phyloP scores from a whole-genome alignment of 2,888 invertebrate genomes.

The Leucoma salicis region DNA sequence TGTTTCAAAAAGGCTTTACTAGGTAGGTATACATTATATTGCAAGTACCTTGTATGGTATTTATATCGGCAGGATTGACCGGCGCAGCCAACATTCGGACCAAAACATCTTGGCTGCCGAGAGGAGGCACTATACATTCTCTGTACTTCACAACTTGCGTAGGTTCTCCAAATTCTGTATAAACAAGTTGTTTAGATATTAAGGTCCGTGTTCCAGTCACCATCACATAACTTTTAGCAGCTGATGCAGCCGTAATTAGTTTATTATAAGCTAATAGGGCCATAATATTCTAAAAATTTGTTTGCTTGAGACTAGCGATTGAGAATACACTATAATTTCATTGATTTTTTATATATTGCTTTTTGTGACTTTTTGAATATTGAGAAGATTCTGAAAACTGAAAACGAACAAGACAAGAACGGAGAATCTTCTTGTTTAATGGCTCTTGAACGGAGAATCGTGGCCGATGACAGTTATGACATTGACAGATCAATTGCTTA shows the following conservation, averaged over 20 bases:
- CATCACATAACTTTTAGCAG: conserved; percentile 6
- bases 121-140: conserved; percentile 76
- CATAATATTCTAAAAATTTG: neutral
- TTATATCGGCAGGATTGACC: conserved; percentile 98
- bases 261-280: neutral
- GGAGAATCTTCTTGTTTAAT: too few species aligned
- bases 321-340: too few species aligned
- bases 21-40: neutral
- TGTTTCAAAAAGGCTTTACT: neutral
- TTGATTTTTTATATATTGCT: too few species aligned
- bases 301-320: too few species aligned
- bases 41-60: conserved; percentile 87
- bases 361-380: too few species aligned
- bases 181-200: conserved; percentile 83
- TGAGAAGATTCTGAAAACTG: too few species aligned
- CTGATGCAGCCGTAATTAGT: neutral
- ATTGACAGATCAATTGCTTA: too few species aligned
- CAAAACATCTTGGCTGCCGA: conserved; percentile 85
- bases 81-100: conserved; percentile 95
- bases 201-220: conserved; percentile 45
- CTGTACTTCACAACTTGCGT: conserved; percentile 86
- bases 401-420: too few species aligned
- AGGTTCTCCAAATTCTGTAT: conserved; percentile 92
- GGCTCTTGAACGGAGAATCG: too few species aligned
- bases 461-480: too few species aligned